Conservation (phyloP, 2,888 invertebrate species). For the Pheosia tremula region DNA sequence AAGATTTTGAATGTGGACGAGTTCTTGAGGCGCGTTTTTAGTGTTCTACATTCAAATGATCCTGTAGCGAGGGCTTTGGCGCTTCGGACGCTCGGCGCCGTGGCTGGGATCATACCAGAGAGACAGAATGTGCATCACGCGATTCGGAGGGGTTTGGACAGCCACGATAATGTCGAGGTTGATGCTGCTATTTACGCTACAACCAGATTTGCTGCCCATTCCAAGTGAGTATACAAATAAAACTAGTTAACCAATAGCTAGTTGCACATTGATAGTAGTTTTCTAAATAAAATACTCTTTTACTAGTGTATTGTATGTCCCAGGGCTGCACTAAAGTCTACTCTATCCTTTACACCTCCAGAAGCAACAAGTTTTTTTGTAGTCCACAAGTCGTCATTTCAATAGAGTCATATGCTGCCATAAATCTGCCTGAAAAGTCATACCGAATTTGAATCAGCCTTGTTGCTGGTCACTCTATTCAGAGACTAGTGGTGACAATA, state of each 20-base stretch:
- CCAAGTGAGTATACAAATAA: slow-evolving; percentile 88
- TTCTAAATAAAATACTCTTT: neutral
- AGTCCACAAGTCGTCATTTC: too few species aligned
- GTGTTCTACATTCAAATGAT: slow-evolving; percentile 98
- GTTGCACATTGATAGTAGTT: neutral
- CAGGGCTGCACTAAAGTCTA: too few species aligned
- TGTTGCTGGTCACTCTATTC: too few species aligned
- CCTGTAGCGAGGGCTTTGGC: slow-evolving; percentile 97
- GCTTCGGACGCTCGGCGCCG: slow-evolving; percentile 94
- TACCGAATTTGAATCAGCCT: too few species aligned
- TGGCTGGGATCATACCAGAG: slow-evolving; percentile 97
- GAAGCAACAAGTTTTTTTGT: too few species aligned
- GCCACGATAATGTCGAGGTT: slow-evolving; percentile 97
- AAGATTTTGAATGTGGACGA: slow-evolving; percentile 98
- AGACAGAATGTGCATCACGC: slow-evolving; percentile 98
- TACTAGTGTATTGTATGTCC: too few species aligned
- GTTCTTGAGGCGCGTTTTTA: slow-evolving; percentile 92
- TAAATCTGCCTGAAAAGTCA: too few species aligned
- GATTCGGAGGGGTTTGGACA: slow-evolving; percentile 95
- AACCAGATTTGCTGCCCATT: slow-evolving; percentile 96
- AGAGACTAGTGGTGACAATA: too few species aligned
- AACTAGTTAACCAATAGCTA: neutral
- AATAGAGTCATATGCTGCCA: too few species aligned
- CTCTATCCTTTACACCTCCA: too few species aligned
- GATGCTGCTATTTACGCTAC: slow-evolving; percentile 98